Base-by-base conservation (phyloP, 1,140 invertebrate genomes). In the Diplogasteroides magnus region DNA sequence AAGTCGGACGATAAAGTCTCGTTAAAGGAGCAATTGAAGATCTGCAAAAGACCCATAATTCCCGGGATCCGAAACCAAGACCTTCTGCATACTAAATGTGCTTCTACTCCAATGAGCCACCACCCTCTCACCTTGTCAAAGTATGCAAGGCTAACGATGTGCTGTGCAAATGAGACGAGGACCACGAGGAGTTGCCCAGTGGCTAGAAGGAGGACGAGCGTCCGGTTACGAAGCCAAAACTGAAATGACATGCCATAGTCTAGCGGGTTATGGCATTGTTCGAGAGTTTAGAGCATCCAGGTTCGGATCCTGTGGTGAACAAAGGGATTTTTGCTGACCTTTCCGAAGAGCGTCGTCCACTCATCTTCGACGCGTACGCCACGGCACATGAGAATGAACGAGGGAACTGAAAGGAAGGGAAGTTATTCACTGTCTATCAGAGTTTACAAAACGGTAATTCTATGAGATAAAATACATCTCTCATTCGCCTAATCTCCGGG, bases 11-110 rank as follows among this genome's bases (percentile, higher is more conserved):
- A 31, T 31, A 37, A 55, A 27, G 72, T 75, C 31, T 63, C 67
- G 68, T 75, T 75, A 67, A 75, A 75, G 23, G 71, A 74, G 58
- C 74, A 75, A 37, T 75, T 58, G 32, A 75, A 75, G 63, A 75
- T 74, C 65, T 71, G 72, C 11, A 64, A 28, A 68, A 67, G 11
- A 61, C 25, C 59, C 23, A 48, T 48, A n/a, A n/a, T n/a, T n/a
- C n/a, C n/a, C n/a, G n/a, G n/a, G n/a, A n/a, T n/a, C n/a, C n/a
- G n/a, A 11, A 6, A 48, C 6, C 37, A 48, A 48, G 37, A 11
- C 19, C 19, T 11, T 48, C 19, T 48, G 37, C 6, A 11, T 11
- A 6, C 37, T 6, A 48, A 48, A 11, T 48, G 19, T 48, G 6
- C 37, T 48, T 48, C 19, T 48, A 48, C 19, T 11, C 37, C 6